Base-by-base conservation (phyloP, 2,888 invertebrate genomes). In the Ormyrus nitidulus region DNA sequence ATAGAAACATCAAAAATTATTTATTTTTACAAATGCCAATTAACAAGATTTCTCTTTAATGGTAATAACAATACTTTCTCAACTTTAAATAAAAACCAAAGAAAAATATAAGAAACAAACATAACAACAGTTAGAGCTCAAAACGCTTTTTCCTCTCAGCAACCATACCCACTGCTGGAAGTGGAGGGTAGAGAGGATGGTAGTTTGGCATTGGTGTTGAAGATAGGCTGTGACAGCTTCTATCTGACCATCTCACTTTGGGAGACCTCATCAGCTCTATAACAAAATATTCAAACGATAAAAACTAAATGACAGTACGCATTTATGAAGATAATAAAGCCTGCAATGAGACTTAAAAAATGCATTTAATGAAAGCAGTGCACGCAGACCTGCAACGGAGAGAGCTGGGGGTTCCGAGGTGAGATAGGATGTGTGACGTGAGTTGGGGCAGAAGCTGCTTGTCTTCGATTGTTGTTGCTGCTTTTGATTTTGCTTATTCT, bases 111-210 rank as follows among this genome's bases (percentile, higher is more conserved):
- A 54, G 34, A 54, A 34, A 34, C 34, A 34, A 34, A 58, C 7
- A 8, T 62, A 61, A 72, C 51, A 75, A 69, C 58, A 56, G 11
- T 51, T 13, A 92, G 84, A 92, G 91, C 90, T 94, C 94, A 91
- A 94, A 94, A 89, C 93, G 92, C 91, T 94, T 94, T 91, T 93
- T 93, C 88, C 94, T 92, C 91, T 94, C 94, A 87, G 94, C 94
- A 91, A 95, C 95, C 93, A 94, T 93, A 90, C 95, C 95, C 90
- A 92, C 92, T 87, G 93, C 92, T 88, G 94, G 93, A 83, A 89
- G 87, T 86, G 88, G 88, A 84, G 89, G 88, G 86, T 87, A 87
- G 86, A 88, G 88, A 83, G 86, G 85, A 83, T 86, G 84, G 83
- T 88, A 88, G 84, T 86, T 87, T 78, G 88, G 86, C 83, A 86